Conservation (phyloP, 2,113 vertebrate genomes). For the Gobiocypris rarus region DNA sequence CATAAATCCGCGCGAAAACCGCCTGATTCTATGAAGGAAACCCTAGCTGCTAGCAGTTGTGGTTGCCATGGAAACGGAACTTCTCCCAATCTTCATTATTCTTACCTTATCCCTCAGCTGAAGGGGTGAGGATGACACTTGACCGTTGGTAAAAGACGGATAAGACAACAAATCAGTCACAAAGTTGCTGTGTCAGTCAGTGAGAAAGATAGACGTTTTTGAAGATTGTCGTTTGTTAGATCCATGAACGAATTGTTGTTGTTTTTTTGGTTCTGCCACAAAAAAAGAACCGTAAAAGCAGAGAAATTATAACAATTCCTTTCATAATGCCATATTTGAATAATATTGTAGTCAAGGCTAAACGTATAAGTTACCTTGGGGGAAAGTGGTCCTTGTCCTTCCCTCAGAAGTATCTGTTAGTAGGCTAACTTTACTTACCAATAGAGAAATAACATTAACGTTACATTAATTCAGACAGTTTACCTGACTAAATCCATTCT, state of each 20-base stretch:
- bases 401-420: too few species aligned
- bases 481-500: too few species aligned
- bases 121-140: not conserved
- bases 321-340: too few species aligned
- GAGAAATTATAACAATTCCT: too few species aligned
- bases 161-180: not conserved
- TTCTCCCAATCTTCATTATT: not conserved
- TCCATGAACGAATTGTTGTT: not conserved
- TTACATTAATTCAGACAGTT: too few species aligned
- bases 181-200: not conserved
- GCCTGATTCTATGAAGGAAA: not conserved
- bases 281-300: too few species aligned
- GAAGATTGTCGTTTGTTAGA: not conserved
- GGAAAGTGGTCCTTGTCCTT: too few species aligned
- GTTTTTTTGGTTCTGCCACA: too few species aligned
- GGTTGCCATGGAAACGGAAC: constrained; percentile 5
- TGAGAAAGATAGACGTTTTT: not conserved
- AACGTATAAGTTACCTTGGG: too few species aligned
- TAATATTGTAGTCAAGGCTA: too few species aligned
- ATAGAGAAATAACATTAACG: too few species aligned
- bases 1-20: not conserved
- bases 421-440: too few species aligned
- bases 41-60: not conserved
- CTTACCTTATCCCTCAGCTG: not conserved
- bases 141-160: not conserved